Percentiles rank a stretch among this genome's conserved stretches.
phyloP scores from a whole-genome alignment of 2,797 vertebrate genomes.

The Lagorchestes hirsutus region DNA sequence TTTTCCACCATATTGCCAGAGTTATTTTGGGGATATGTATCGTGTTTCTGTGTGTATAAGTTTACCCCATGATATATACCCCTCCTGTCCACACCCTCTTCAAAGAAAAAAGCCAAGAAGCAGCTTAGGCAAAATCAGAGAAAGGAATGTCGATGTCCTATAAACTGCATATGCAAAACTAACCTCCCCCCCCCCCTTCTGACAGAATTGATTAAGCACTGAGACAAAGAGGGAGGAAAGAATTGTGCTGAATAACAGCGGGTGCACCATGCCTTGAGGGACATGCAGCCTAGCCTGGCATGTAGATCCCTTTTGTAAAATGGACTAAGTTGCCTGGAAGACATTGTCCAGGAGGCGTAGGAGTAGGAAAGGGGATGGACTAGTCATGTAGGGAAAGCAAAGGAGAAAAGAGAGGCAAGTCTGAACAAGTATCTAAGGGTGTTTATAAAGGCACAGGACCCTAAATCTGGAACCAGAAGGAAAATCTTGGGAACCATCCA shows the following conservation, averaged over 20 bases:
- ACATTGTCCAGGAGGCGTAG: background rate
- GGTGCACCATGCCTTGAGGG: background rate
- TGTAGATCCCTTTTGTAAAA: background rate
- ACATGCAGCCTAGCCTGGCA: rapidly evolving
- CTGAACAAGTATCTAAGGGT: background rate
- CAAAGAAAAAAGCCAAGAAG: constrained; percentile 61
- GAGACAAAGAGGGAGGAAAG: background rate
- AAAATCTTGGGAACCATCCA: background rate
- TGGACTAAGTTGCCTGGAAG: background rate
- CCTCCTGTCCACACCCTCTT: background rate
- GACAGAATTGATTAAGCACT: constrained; percentile 48
- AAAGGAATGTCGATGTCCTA: constrained; percentile 2
- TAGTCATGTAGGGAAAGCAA: background rate
- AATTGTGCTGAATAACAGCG: constrained; percentile 32
- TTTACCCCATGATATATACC: constrained; percentile 49
- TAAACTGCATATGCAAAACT: constrained; percentile 48
- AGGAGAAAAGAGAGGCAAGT: background rate
- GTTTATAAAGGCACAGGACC: background rate
- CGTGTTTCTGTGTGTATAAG: constrained; percentile 33
- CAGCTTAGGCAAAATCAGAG: constrained; percentile 56
- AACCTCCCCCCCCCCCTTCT: background rate
- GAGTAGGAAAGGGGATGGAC: background rate
- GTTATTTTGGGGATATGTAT: constrained; percentile 62
- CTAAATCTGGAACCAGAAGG: background rate
- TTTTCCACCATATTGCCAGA: constrained; percentile 44